These are phyloP conservation scores for Euleptes europaea DNA, from an alignment of 2,113 vertebrate genomes.

Conservation along the genomic window DNA sequence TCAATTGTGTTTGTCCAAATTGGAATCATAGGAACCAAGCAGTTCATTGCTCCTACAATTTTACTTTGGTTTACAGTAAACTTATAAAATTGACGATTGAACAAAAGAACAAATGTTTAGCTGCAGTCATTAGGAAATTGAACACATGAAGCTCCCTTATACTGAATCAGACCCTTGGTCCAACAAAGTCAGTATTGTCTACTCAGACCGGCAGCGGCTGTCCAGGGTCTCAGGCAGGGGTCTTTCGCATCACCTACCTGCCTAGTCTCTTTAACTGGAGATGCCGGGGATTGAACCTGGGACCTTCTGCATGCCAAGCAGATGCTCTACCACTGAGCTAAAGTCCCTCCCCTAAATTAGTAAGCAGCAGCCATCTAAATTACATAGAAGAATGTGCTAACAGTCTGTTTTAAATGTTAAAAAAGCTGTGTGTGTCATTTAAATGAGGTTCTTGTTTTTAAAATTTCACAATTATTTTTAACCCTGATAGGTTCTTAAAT, in stretches of 20 bases:
- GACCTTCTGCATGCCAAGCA: too few relatives aligned
- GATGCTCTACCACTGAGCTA: too few relatives aligned
- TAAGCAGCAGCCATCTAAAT: background rate
- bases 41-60: background rate
- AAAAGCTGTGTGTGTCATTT: background rate
- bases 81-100: background rate
- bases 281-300: too few relatives aligned
- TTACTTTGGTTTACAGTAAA: background rate
- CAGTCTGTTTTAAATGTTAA: background rate
- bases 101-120: background rate
- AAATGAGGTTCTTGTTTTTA: background rate
- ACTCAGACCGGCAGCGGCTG: too few relatives aligned
- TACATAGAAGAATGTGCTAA: background rate
- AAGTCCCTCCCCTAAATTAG: background rate
- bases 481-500: conserved; percentile 88
- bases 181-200: too few relatives aligned
- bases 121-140: background rate
- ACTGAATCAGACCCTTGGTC: too few relatives aligned
- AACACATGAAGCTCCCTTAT: background rate
- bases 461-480: background rate
- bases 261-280: too few relatives aligned
- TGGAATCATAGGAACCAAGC: background rate
- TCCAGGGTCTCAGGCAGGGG: too few relatives aligned
- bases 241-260: too few relatives aligned
- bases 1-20: background rate